Percentiles rank a stretch among this genome's conserved stretches.
These are phyloP conservation scores for Lasioglossum villosulum DNA, from an alignment of 2,888 invertebrate genomes.

Conservation along the genomic window DNA sequence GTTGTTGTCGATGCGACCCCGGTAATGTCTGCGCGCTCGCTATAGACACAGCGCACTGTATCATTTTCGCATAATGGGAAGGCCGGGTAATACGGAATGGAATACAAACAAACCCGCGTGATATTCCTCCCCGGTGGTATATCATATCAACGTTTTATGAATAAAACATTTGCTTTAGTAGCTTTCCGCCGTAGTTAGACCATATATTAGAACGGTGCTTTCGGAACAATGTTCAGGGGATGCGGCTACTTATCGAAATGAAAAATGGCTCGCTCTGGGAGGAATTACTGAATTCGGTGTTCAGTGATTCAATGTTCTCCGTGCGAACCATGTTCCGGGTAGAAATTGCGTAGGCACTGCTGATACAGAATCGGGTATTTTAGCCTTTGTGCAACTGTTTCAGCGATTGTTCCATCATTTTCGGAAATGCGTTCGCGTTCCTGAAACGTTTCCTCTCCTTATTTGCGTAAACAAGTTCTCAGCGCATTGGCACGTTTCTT, in stretches of 20 bases:
- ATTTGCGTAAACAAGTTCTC: not conserved
- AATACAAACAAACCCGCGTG: slow-evolving; percentile 59
- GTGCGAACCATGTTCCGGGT: not conserved
- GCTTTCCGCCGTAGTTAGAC: slow-evolving; percentile 36
- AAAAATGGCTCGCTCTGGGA: slow-evolving; percentile 29
- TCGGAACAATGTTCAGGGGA: slow-evolving; percentile 43
- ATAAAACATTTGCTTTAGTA: slow-evolving; percentile 59
- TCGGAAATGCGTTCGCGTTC: not conserved
- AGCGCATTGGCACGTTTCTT: not conserved
- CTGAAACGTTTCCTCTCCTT: not conserved
- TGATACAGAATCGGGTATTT: not conserved
- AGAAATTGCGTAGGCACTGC: not conserved
- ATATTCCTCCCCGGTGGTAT: slow-evolving; percentile 52
- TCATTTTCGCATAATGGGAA: slow-evolving; percentile 56
- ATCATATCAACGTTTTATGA: slow-evolving; percentile 62
- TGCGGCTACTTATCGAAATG: slow-evolving; percentile 48
- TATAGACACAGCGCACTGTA: slow-evolving; percentile 42
- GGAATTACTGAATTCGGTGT: slow-evolving; percentile 12
- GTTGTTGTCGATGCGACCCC: slow-evolving; percentile 34
- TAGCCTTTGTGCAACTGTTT: not conserved
- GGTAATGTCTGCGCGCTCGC: slow-evolving; percentile 36
- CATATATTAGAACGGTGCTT: slow-evolving; percentile 55
- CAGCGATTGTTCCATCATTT: not conserved
- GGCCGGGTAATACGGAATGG: slow-evolving; percentile 59
- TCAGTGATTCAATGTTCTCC: slow-evolving; percentile 19